Evolutionary conservation across 2,888 invertebrate species (phyloP).

Genomic region (Melieria omissa): DNA sequence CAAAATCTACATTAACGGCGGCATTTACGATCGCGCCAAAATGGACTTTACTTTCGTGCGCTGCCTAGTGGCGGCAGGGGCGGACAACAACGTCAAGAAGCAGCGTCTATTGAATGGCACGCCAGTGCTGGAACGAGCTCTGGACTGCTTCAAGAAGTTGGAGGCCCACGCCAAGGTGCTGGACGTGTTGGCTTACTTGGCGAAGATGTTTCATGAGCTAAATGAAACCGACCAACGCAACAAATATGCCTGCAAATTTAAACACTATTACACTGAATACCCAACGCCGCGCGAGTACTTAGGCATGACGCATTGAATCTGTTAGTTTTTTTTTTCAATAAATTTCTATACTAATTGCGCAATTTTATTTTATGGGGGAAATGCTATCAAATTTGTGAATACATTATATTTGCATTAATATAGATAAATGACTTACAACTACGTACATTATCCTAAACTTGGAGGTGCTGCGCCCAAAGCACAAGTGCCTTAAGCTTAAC

Average conservation of each 20-base stretch:
- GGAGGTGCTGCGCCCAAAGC: too few species aligned
- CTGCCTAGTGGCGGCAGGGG: conserved; percentile 76
- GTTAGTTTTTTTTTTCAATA: conserved; percentile 5
- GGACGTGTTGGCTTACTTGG: conserved; percentile 70
- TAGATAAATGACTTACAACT: too few species aligned
- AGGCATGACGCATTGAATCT: conserved; percentile 54
- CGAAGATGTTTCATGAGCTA: conserved; percentile 80
- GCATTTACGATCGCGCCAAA: conserved; percentile 82
- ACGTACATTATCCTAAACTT: too few species aligned
- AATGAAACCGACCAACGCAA: conserved; percentile 79
- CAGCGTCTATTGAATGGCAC: conserved; percentile 52
- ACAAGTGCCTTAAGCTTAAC: too few species aligned
- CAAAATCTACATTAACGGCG: conserved; percentile 82
- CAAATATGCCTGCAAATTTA: conserved; percentile 83
- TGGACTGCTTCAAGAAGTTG: conserved; percentile 77
- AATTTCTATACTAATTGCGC: neutral
- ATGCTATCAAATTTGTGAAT: too few species aligned
- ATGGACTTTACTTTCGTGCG: conserved; percentile 81
- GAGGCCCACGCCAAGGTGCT: conserved; percentile 82
- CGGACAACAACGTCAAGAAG: conserved; percentile 47
- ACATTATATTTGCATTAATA: too few species aligned
- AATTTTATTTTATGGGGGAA: too few species aligned
- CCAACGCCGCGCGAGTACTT: conserved; percentile 67
- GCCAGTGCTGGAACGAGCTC: conserved; percentile 74
- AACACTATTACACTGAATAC: conserved; percentile 80